These are phyloP conservation scores for Drosophila triauraria DNA, from an alignment of 1,140 invertebrate genomes.

Conservation along the genomic window DNA sequence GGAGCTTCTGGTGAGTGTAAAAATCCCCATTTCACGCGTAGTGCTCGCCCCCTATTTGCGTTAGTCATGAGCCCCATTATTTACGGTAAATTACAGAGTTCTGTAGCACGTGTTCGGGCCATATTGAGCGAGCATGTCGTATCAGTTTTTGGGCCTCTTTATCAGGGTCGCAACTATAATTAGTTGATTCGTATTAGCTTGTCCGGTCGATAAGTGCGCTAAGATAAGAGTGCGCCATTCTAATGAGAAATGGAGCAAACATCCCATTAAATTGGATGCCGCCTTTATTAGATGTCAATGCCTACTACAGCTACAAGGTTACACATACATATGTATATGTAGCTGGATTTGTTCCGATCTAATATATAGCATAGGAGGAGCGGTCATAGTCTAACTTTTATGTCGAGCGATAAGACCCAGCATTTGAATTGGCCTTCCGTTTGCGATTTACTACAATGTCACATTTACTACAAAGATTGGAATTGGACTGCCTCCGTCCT, in stretches of 20 bases:
- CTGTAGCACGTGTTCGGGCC: conserved; percentile 60
- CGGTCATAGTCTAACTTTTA: conserved; percentile 18
- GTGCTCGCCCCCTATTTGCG: background rate
- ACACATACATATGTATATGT: too few relatives aligned
- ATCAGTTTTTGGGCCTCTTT: conserved; percentile 4
- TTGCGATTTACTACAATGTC: conserved; percentile 17
- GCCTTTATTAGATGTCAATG: conserved; percentile 56
- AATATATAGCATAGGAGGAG: conserved; percentile 17
- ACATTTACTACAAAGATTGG: conserved; percentile 17
- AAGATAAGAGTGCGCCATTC: conserved; percentile 7
- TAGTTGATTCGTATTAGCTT: conserved; percentile 33
- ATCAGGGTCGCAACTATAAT: conserved; percentile 28
- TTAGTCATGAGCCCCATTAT: conserved; percentile 37
- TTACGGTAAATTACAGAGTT: conserved; percentile 58
- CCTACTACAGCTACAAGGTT: conserved; percentile 42
- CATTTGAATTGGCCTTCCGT: conserved; percentile 1
- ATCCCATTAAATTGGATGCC: conserved; percentile 44
- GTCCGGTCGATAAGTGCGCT: conserved; percentile 16
- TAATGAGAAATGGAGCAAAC: conserved; percentile 36
- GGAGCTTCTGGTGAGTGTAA: conserved; percentile 78
- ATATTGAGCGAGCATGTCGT: conserved; percentile 38
- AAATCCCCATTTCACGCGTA: background rate
- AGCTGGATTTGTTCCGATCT: conserved; percentile 21
- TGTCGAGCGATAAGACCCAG: conserved; percentile 7
- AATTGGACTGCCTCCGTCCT: background rate